Conservation (phyloP, 2,888 invertebrate genomes). For the Pyrochroa serraticornis region DNA sequence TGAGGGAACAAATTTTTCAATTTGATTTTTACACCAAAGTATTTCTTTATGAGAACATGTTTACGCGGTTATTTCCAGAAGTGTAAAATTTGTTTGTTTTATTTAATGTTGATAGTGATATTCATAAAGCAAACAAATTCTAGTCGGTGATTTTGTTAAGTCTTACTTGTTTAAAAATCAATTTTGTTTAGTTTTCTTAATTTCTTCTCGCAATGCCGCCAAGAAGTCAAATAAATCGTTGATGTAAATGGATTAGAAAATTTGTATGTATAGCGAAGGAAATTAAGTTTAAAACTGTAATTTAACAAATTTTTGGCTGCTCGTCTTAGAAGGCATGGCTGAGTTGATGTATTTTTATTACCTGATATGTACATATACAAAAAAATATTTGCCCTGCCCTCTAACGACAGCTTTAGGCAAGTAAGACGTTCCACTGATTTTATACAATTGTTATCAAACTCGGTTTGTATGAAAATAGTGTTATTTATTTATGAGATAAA, state of each 20-base stretch:
- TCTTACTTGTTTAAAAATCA: conserved; percentile 28
- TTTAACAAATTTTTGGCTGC: neutral
- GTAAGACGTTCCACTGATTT: conserved; percentile 15
- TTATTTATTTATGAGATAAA: conserved; percentile 24
- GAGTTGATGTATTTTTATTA: conserved; percentile 16
- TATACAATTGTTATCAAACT: conserved; percentile 8
- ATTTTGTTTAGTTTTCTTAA: neutral
- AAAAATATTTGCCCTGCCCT: conserved; percentile 10
- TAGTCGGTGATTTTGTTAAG: conserved; percentile 14
- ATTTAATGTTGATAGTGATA: conserved; percentile 2
- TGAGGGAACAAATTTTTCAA: conserved; percentile 26
- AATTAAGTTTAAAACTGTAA: neutral
- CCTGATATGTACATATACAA: conserved; percentile 16
- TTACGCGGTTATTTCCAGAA: conserved; percentile 1
- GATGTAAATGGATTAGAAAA: no score
- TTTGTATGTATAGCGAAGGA: neutral
- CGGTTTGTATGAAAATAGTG: conserved; percentile 21
- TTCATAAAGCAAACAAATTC: conserved; percentile 27
- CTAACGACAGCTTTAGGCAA: conserved; percentile 16
- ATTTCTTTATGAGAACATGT: conserved; percentile 17
- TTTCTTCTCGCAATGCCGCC: neutral
- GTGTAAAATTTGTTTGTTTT: conserved; percentile 28
- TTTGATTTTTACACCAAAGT: conserved; percentile 26
- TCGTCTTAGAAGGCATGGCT: conserved; percentile 3
- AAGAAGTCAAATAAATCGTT: no score